Conservation (phyloP, 2,113 vertebrate species). For the Loxodonta africana region DNA sequence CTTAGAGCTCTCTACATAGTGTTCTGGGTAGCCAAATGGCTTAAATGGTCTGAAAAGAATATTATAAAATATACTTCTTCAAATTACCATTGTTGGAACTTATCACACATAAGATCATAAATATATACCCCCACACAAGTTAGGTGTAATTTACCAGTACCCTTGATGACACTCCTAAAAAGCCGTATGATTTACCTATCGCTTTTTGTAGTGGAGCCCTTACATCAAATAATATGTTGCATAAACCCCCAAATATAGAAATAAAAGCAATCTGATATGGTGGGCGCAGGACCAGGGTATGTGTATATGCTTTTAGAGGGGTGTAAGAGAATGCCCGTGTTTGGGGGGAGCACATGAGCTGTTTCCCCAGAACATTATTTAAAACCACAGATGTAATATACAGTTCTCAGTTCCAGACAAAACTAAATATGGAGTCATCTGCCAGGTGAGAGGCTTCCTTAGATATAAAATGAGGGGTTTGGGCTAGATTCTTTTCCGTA, state of each 20-base stretch:
- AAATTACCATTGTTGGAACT: background rate
- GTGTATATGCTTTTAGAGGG: background rate
- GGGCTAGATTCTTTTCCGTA: background rate
- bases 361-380: background rate
- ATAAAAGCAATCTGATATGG: background rate
- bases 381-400: background rate
- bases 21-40: background rate
- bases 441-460: background rate
- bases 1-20: background rate
- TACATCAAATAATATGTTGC: background rate
- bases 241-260: background rate
- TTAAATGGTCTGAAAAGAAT: background rate
- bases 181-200: background rate
- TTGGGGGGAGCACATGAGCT: background rate
- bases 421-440: background rate
- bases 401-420: background rate
- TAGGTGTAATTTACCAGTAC: background rate
- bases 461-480: background rate
- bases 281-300: background rate
- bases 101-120: background rate
- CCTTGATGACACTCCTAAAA: background rate
- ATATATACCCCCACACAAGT: background rate
- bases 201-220: background rate
- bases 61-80: background rate
- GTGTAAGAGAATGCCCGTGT: fast-evolving